Percentiles rank a stretch among this genome's conserved stretches.
phyloP scores from a whole-genome alignment of 2,888 invertebrate genomes.

The Eupithecia insigniata region DNA sequence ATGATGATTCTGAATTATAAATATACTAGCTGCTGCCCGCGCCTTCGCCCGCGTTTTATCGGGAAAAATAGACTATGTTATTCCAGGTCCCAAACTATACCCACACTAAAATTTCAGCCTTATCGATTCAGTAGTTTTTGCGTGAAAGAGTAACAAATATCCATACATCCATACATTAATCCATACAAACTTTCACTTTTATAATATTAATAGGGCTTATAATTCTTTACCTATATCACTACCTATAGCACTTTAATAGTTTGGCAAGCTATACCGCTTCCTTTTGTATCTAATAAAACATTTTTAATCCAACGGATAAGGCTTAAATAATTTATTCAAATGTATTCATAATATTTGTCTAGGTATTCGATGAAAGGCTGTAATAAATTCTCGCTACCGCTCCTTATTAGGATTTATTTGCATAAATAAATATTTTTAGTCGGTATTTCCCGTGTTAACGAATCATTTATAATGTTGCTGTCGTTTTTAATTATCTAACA shows the following conservation, averaged over 20 bases:
- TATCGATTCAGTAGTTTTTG: no score
- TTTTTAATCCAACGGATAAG: slow-evolving; percentile 7
- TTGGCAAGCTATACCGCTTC: background rate
- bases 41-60: no score
- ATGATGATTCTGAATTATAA: no score
- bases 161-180: no score
- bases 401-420: slow-evolving; percentile 31
- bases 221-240: background rate
- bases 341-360: slow-evolving; percentile 22
- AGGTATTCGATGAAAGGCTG: slow-evolving; percentile 24
- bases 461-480: slow-evolving; percentile 23
- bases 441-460: slow-evolving; percentile 26
- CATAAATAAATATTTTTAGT: slow-evolving; percentile 31
- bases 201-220: no score
- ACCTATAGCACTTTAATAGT: background rate
- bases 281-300: background rate
- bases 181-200: no score
- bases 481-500: slow-evolving; percentile 22
- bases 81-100: no score
- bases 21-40: no score
- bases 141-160: no score
- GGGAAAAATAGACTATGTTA: no score
- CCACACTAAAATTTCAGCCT: no score
- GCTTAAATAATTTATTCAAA: slow-evolving; percentile 23
- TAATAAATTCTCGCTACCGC: slow-evolving; percentile 29